Conservation (phyloP, 2,797 vertebrate species). For the Champsocephalus gunnari region DNA sequence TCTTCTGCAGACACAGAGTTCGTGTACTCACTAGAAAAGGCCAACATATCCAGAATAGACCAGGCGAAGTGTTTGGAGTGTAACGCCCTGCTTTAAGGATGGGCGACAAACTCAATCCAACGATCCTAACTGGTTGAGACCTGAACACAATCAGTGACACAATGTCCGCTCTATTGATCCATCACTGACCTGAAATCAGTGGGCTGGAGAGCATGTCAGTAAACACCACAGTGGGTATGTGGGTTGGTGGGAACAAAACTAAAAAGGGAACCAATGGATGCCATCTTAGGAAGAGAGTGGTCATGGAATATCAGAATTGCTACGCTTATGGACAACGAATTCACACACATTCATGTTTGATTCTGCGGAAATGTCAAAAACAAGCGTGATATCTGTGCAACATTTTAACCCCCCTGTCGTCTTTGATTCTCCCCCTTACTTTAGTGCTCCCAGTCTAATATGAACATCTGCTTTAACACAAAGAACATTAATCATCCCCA, state of each 20-base stretch:
- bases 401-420: neutral
- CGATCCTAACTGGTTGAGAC: no score
- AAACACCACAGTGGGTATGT: neutral
- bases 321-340: neutral
- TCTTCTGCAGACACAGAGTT: neutral
- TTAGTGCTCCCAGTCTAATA: no score
- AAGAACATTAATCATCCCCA: no score
- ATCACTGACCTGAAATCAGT: neutral
- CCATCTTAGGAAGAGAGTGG: neutral
- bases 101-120: no score
- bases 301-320: neutral
- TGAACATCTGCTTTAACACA: no score
- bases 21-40: neutral
- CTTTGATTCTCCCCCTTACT: no score
- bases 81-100: no score
- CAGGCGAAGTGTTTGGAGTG: neutral
- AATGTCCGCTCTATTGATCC: neutral
- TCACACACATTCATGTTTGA: neutral
- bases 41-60: neutral
- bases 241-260: no score
- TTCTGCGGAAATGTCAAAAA: neutral
- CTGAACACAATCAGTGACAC: no score
- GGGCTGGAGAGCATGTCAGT: no score
- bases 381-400: neutral
- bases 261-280: neutral